Conservation (phyloP, 2,888 invertebrate genomes). For the Ophion slaviceki region DNA sequence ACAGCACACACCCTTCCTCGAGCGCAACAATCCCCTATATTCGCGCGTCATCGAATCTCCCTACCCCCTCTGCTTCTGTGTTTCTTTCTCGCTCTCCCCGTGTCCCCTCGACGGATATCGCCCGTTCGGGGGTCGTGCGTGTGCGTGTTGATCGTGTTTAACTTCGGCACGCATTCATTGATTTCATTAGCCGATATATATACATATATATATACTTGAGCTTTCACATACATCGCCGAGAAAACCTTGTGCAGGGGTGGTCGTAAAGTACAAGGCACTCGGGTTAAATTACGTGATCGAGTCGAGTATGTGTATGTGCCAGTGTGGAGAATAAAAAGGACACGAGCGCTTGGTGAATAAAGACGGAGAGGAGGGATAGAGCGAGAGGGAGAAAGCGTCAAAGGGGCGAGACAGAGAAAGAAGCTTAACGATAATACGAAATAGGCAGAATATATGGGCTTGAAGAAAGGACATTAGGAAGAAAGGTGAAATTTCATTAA, state of each 20-base stretch:
- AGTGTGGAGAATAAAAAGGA: constrained; percentile 40
- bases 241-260: constrained; percentile 28
- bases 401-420: not conserved
- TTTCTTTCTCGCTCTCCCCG: not conserved
- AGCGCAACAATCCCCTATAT: constrained; percentile 37
- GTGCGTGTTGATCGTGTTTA: constrained; percentile 77
- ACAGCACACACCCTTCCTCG: constrained; percentile 5
- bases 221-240: constrained; percentile 70
- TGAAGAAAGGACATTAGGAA: no score
- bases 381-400: not conserved
- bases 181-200: constrained; percentile 82
- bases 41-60: constrained; percentile 48
- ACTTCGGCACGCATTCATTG: constrained; percentile 81
- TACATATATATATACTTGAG: constrained; percentile 56
- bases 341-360: constrained; percentile 18
- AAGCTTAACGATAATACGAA: not conserved
- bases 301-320: constrained; percentile 34
- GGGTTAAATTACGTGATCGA: constrained; percentile 69
- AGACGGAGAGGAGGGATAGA: not conserved
- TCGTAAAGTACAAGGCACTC: constrained; percentile 56
- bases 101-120: constrained; percentile 6
- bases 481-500: not conserved
- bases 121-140: constrained; percentile 54
- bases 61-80: not conserved
- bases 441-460: constrained; percentile 7